These are phyloP conservation scores for Meiosimyza decipiens DNA, from an alignment of 2,888 invertebrate genomes.

Conservation along the genomic window DNA sequence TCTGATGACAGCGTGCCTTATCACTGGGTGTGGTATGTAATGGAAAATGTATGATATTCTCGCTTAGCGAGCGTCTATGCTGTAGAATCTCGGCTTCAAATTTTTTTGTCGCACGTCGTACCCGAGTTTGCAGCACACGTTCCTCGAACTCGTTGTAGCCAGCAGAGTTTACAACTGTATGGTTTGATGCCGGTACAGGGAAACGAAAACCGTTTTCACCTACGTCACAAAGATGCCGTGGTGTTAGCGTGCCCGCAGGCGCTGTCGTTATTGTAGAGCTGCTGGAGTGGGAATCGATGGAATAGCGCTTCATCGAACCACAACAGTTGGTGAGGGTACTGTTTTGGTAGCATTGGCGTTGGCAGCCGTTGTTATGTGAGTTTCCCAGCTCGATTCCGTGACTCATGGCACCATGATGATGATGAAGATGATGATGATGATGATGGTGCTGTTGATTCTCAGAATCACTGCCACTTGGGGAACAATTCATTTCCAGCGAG, in stretches of 20 bases:
- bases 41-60: conserved; percentile 74
- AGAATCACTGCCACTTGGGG: conserved; percentile 61
- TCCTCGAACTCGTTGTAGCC: conserved; percentile 59
- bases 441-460: conserved; percentile 50
- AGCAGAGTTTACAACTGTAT: conserved; percentile 43
- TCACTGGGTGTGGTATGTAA: conserved; percentile 76
- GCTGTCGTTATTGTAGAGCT: conserved; percentile 45
- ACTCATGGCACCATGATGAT: background rate
- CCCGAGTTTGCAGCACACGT: conserved; percentile 58
- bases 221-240: conserved; percentile 50
- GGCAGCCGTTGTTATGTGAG: conserved; percentile 15
- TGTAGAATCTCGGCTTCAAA: conserved; percentile 67
- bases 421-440: too few species aligned
- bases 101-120: conserved; percentile 63
- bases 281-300: conserved; percentile 18
- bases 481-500: conserved; percentile 62
- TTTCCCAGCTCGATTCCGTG: conserved; percentile 11
- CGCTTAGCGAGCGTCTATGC: conserved; percentile 81
- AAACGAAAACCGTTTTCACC: conserved; percentile 57
- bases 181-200: conserved; percentile 42
- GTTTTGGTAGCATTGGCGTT: conserved; percentile 36
- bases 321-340: conserved; percentile 39
- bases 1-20: conserved; percentile 78
- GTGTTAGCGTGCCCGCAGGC: conserved; percentile 48
- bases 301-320: conserved; percentile 37